A percentile compares a stretch with the other conserved stretches of the same genome.
phyloP scores from a whole-genome alignment of 35 echinoderm and acorn worm genomes.

The Acanthaster planci region DNA sequence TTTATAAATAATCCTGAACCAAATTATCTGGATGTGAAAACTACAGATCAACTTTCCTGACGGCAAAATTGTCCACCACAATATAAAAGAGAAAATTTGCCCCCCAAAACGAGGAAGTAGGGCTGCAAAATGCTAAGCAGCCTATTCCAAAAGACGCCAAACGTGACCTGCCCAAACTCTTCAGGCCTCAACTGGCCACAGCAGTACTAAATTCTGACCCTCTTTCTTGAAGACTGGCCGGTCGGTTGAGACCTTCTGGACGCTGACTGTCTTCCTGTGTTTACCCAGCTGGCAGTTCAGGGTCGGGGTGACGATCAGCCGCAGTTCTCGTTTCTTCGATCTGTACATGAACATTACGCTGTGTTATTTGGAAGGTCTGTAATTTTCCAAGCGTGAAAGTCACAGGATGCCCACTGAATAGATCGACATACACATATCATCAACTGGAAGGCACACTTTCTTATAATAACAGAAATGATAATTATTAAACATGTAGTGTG shows the following conservation, averaged over 20 bases:
- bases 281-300: conserved; percentile 93
- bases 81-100: too few relatives aligned
- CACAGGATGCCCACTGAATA: not conserved
- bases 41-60: too few relatives aligned
- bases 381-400: not conserved
- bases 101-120: too few relatives aligned
- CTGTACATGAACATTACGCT: conserved; percentile 7
- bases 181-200: conserved; percentile 54
- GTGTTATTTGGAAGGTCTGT: not conserved
- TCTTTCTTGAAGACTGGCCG: conserved; percentile 71
- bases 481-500: too few relatives aligned
- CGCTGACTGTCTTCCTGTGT: conserved; percentile 64
- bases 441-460: too few relatives aligned
- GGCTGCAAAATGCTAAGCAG: too few relatives aligned
- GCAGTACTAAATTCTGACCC: conserved; percentile 67
- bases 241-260: conserved; percentile 55
- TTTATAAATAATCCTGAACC: too few relatives aligned
- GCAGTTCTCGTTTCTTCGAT: conserved; percentile 49
- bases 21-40: too few relatives aligned
- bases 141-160: too few relatives aligned
- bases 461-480: too few relatives aligned
- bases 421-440: not conserved
- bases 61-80: too few relatives aligned
- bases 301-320: conserved; percentile 59
- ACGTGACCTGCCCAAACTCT: not conserved